phyloP scores from a whole-genome alignment of 2,113 vertebrate species.

The Malaclemys terrapin region DNA sequence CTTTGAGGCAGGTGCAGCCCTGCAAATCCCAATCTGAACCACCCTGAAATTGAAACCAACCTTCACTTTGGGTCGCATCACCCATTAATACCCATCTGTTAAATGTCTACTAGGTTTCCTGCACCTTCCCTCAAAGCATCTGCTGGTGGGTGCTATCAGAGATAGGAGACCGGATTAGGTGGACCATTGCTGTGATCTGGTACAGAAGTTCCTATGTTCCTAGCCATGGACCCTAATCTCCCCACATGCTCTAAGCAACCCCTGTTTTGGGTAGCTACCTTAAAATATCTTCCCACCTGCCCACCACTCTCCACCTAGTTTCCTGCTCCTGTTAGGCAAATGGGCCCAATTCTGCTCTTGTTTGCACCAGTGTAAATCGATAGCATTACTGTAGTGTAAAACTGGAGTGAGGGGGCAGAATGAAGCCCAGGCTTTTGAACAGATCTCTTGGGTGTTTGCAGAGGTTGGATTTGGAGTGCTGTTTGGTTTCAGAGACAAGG shows the following conservation, averaged over 20 bases:
- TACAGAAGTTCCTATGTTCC: background rate
- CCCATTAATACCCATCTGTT: background rate
- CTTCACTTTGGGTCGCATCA: background rate
- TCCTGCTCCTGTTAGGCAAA: background rate
- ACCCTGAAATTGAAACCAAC: background rate
- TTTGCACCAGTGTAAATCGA: rapidly evolving
- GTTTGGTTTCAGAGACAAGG: background rate
- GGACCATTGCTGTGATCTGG: background rate
- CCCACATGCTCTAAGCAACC: background rate
- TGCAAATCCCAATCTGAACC: background rate
- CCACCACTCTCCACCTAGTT: background rate
- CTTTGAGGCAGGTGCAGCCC: background rate
- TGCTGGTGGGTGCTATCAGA: background rate
- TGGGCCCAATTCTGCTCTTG: background rate
- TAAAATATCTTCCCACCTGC: background rate
- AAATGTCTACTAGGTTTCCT: background rate
- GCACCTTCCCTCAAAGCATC: background rate
- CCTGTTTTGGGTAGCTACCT: background rate
- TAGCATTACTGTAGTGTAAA: background rate
- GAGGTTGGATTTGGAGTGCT: rapidly evolving
- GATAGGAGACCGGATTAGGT: background rate
- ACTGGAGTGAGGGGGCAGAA: rapidly evolving
- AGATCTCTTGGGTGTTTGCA: background rate
- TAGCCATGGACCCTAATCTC: background rate
- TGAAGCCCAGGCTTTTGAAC: background rate